phyloP scores from a whole-genome alignment of 1,140 invertebrate species.

The Drosophila athabasca region DNA sequence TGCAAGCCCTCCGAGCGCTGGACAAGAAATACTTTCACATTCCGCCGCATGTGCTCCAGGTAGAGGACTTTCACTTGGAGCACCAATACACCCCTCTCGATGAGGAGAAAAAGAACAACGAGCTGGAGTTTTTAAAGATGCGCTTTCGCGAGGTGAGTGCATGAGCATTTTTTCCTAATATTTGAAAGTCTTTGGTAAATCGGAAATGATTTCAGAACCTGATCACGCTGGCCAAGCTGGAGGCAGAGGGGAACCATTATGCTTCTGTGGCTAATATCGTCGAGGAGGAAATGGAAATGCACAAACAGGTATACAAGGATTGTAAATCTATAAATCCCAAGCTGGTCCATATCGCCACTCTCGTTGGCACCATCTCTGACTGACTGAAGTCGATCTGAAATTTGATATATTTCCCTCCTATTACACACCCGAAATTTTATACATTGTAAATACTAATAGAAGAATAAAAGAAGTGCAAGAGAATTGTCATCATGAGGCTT shows the following conservation, averaged over 20 bases:
- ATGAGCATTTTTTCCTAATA: background rate
- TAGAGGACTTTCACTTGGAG: conserved; percentile 51
- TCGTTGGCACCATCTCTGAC: conserved; percentile 8
- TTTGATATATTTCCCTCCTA: background rate
- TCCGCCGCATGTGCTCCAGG: conserved; percentile 62
- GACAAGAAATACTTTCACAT: conserved; percentile 57
- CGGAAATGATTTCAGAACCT: conserved; percentile 48
- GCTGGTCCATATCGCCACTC: conserved; percentile 21
- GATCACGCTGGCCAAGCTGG: conserved; percentile 58
- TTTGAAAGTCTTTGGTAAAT: background rate
- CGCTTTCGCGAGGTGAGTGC: conserved; percentile 54
- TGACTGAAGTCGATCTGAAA: background rate
- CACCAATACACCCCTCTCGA: conserved; percentile 20
- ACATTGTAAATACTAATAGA: no score
- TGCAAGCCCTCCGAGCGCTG: conserved; percentile 33
- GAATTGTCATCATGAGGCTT: no score
- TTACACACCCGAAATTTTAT: no score
- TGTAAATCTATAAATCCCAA: conserved; percentile 24
- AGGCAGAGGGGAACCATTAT: conserved; percentile 51
- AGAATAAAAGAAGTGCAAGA: no score
- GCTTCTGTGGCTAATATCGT: conserved; percentile 33
- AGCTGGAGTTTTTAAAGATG: conserved; percentile 44
- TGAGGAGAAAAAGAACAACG: conserved; percentile 39
- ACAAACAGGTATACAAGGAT: conserved; percentile 24
- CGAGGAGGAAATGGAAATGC: conserved; percentile 57